Conservation (phyloP, 1,140 invertebrate species). For the Schlechtendalia chinensis region DNA sequence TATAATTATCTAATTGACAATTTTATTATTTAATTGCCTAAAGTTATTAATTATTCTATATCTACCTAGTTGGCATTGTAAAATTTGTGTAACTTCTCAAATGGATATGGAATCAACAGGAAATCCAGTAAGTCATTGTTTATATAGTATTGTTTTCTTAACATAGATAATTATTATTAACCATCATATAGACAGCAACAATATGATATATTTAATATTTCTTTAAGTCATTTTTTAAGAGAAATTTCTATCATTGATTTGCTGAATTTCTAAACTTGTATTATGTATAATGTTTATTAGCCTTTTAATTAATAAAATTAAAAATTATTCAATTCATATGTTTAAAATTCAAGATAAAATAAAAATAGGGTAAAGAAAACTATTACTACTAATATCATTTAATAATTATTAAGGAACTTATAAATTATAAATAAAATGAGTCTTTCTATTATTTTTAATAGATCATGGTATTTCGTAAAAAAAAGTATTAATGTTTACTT, state of each 20-base stretch:
- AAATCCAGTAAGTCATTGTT: constrained; percentile 13
- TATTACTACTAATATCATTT: not conserved
- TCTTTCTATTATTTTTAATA: constrained; percentile 10
- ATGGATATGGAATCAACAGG: constrained; percentile 23
- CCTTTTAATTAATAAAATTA: not conserved
- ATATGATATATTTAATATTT: constrained; percentile 5
- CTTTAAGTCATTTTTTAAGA: not conserved
- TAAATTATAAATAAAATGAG: constrained; percentile 31
- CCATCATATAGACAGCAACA: not conserved
- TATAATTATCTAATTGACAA: not conserved
- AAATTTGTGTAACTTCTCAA: not conserved
- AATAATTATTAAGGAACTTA: not conserved
- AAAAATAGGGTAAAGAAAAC: not conserved
- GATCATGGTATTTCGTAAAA: no score
- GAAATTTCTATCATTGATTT: no score
- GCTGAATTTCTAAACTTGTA: not conserved
- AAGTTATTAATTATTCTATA: not conserved
- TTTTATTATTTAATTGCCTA: constrained; percentile 30
- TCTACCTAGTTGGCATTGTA: constrained; percentile 10
- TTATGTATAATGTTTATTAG: not conserved
- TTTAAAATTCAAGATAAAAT: no score
- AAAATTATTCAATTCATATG: not conserved
- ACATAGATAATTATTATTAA: not conserved
- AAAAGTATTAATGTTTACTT: no score
- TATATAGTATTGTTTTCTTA: not conserved